These are phyloP conservation scores for Nasonovia ribisnigri DNA, from an alignment of 2,888 invertebrate genomes.

Conservation along the genomic window DNA sequence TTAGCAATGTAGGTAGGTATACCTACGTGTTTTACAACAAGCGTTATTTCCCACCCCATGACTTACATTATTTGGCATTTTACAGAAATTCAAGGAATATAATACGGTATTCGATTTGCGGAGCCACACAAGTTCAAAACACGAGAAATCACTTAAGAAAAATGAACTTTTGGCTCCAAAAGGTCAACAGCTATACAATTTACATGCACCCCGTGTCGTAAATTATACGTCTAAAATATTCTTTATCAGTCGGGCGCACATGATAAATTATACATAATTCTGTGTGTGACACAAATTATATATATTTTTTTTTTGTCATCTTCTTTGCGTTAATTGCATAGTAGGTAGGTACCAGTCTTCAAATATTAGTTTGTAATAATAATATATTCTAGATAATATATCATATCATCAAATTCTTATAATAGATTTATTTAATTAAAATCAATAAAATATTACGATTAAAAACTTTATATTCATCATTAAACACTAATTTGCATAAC, in stretches of 20 bases:
- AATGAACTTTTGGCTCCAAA: background rate
- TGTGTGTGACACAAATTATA: background rate
- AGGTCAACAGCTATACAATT: constrained; percentile 21
- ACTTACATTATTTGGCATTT: background rate
- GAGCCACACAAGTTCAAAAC: background rate
- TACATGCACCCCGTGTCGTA: constrained; percentile 9
- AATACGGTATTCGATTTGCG: background rate
- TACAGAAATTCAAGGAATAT: background rate
- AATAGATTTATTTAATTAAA: background rate
- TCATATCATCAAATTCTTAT: background rate
- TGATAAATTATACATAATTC: background rate
- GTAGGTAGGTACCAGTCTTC: background rate
- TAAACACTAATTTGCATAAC: background rate
- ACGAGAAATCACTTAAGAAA: background rate
- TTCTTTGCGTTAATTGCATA: background rate
- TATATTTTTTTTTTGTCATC: background rate
- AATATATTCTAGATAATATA: background rate
- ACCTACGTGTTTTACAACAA: background rate
- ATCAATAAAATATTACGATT: background rate
- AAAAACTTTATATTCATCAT: background rate
- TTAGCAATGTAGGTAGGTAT: background rate
- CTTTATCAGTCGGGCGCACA: background rate
- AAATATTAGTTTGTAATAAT: background rate
- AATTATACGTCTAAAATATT: constrained; percentile 22
- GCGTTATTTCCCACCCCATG: background rate